Percentiles rank a stretch among this genome's conserved stretches.
Evolutionary conservation across 1,140 invertebrate genomes (phyloP).

Genomic region (Oncopodura yosiiana): DNA sequence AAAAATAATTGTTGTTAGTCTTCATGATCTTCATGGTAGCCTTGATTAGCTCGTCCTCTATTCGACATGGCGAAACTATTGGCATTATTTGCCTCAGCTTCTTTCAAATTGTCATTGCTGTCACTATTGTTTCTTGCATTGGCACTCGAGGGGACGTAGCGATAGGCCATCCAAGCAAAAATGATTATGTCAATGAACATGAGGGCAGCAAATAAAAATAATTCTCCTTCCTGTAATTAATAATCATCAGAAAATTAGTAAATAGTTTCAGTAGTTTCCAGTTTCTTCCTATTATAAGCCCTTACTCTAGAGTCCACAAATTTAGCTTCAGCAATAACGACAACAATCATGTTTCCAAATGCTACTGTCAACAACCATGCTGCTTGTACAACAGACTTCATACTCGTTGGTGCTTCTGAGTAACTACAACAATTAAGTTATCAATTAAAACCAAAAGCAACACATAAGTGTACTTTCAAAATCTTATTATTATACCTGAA

Average conservation of each 20-base stretch:
- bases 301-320: constrained; percentile 54
- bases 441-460: too few species aligned
- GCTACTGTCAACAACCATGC: constrained; percentile 81
- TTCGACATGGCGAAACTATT: too few species aligned
- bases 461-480: neutral
- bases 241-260: constrained; percentile 14
- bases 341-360: constrained; percentile 80
- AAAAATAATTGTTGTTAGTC: too few species aligned
- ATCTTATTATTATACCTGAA: constrained; percentile 50
- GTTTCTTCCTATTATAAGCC: neutral
- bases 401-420: constrained; percentile 73
- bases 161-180: constrained; percentile 62
- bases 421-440: constrained; percentile 14
- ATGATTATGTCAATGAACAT: constrained; percentile 74
- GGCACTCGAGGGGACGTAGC: constrained; percentile 47
- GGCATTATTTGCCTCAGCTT: too few species aligned
- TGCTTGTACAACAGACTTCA: constrained; percentile 86
- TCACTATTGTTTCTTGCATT: too few species aligned
- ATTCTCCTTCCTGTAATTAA: constrained; percentile 63
- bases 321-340: constrained; percentile 66
- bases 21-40: too few species aligned
- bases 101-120: too few species aligned
- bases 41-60: too few species aligned
- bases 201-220: constrained; percentile 75
- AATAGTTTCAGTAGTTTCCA: neutral